phyloP scores from a whole-genome alignment of 2,888 invertebrate genomes.

The Idaea biselata region DNA sequence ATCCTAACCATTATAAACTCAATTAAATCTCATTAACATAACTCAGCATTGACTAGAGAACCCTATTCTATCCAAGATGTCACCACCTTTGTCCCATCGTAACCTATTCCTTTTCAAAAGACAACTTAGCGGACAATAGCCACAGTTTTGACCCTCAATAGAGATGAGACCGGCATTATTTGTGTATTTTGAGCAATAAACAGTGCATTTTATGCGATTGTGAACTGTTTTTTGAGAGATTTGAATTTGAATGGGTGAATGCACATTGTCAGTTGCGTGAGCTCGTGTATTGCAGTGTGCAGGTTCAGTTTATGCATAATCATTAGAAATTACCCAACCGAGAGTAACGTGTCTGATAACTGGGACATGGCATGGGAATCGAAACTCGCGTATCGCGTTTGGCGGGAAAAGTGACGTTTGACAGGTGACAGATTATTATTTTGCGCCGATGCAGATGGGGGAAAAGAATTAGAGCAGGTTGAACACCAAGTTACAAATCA shows the following conservation, averaged over 20 bases:
- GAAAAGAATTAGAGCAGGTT: background rate
- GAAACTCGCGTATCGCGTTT: slow-evolving; percentile 48
- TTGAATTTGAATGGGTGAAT: slow-evolving; percentile 73
- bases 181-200: slow-evolving; percentile 81
- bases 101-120: slow-evolving; percentile 67
- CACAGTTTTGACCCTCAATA: slow-evolving; percentile 74
- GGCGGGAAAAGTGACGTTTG: slow-evolving; percentile 64
- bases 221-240: slow-evolving; percentile 61
- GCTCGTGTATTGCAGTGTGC: slow-evolving; percentile 75
- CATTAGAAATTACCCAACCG: slow-evolving; percentile 71
- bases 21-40: slow-evolving; percentile 80
- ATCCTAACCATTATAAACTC: slow-evolving; percentile 76
- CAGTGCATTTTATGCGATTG: slow-evolving; percentile 79
- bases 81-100: slow-evolving; percentile 76
- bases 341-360: slow-evolving; percentile 49
- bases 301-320: slow-evolving; percentile 75
- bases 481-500: background rate
- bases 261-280: slow-evolving; percentile 78
- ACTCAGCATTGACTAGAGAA: slow-evolving; percentile 53
- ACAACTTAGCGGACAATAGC: slow-evolving; percentile 74
- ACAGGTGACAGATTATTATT: slow-evolving; percentile 47
- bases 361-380: slow-evolving; percentile 61
- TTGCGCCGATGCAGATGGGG: slow-evolving; percentile 7
- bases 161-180: slow-evolving; percentile 68
- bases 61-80: slow-evolving; percentile 68